Evolutionary conservation across 2,888 invertebrate species (phyloP), one percentile per base, ranked within the genome.

Genomic region (Volucella inanis): DNA sequence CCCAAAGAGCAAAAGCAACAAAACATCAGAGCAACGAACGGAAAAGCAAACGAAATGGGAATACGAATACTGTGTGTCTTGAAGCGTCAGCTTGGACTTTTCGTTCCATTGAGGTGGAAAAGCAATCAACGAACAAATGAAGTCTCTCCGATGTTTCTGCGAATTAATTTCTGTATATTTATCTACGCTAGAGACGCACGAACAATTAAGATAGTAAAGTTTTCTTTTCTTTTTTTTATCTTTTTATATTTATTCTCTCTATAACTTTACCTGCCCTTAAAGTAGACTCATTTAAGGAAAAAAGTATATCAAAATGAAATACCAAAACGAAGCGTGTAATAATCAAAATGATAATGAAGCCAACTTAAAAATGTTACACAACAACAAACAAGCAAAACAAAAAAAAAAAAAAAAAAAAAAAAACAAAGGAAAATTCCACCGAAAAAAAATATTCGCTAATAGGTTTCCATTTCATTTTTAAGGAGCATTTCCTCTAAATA

Each of bases 291-390:
- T 31, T 31, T 31, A 31, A 31, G 6, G 31, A 31, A 6, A 3
- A 4, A 31, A 31, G 6, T 0, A 6, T 6, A 31, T 31, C 31
- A 31, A 39, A 45, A 18, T 52, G 31, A 62, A 67, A 68, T 43
- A 70, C 64, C 64, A 64, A 61, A 65, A 47, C 65, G 71, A 65
- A 79, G 68, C 83, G 67, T 79, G 64, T 64, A 41, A 74, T 74
- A 78, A 74, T 74, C 78, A 83, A 79, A 83, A 83, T 83, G 74
- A 64, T 83, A 83, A 83, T 83, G 83, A 83, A 79, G 55, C 57
- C 74, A 79, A 83, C 39, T 74, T 74, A n/a, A 31, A 41, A 39
- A 49, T 52, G 18, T 18, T 38, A 47, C 49, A 14, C 18, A 70
- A 52, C 50, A 61, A 50, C 43, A 12, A 65, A 15, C 11, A 3